phyloP scores from a whole-genome alignment of 2,797 vertebrate genomes.

The Rhynchonycteris naso region DNA sequence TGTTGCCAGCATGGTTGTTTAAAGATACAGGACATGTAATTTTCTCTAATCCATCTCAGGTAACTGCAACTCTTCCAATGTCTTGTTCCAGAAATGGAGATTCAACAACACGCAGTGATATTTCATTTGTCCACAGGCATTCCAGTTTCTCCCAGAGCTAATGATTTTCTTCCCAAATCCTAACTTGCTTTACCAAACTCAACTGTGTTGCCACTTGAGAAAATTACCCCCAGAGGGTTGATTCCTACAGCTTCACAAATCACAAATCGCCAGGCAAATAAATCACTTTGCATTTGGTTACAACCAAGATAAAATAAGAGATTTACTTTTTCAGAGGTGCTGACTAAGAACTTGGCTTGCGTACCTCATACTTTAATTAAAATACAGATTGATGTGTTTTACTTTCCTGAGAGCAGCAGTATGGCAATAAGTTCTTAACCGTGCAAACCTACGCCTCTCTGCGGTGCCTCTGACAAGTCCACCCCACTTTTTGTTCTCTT shows the following conservation, averaged over 20 bases:
- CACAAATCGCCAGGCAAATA: conserved; percentile 66
- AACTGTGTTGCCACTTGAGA: neutral
- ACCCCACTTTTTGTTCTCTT: conserved; percentile 60
- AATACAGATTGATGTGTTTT: conserved; percentile 76
- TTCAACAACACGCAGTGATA: neutral
- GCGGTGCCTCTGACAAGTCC: conserved; percentile 73
- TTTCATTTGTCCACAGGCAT: neutral
- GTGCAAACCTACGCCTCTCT: conserved; percentile 77
- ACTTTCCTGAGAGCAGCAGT: conserved; percentile 80
- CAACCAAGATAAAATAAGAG: conserved; percentile 59
- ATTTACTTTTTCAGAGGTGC: conserved; percentile 62
- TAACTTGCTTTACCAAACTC: neutral
- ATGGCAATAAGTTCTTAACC: conserved; percentile 81
- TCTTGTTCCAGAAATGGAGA: neutral
- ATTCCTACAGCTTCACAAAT: conserved; percentile 51
- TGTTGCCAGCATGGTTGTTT: neutral
- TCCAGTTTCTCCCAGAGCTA: conserved; percentile 32
- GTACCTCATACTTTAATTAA: conserved; percentile 83
- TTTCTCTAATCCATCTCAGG: neutral
- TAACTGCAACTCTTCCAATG: neutral
- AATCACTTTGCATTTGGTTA: conserved; percentile 60
- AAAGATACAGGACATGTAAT: neutral
- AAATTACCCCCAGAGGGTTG: conserved; percentile 38
- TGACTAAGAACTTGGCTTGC: conserved; percentile 81
- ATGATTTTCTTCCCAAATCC: conserved; percentile 23